Conservation (phyloP, 2,888 invertebrate genomes). For the Orchesellides sinensis region DNA sequence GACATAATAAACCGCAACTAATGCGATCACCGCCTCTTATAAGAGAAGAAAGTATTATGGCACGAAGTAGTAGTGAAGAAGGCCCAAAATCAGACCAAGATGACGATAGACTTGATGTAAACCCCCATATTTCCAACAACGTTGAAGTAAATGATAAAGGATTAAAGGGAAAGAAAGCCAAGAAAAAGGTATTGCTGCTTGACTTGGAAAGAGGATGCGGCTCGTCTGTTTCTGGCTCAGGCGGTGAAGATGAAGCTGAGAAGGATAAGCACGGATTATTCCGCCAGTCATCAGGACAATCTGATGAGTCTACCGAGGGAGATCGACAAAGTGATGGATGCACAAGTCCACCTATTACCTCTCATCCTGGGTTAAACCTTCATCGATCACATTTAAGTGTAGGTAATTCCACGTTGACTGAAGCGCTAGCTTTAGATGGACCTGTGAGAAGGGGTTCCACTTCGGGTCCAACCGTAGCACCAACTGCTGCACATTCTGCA, state of each 20-base stretch:
- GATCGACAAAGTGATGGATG: constrained; percentile 55
- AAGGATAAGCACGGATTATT: constrained; percentile 65
- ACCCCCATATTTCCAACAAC: not conserved
- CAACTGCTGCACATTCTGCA: constrained; percentile 48
- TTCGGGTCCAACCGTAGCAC: constrained; percentile 27
- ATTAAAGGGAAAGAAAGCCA: not conserved
- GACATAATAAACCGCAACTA: constrained; percentile 39
- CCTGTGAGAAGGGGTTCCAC: constrained; percentile 33
- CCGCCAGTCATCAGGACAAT: constrained; percentile 73
- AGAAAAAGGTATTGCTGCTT: constrained; percentile 55
- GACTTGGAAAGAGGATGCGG: constrained; percentile 60
- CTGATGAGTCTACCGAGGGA: constrained; percentile 72
- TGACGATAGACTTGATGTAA: constrained; percentile 29
- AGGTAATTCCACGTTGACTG: constrained; percentile 53
- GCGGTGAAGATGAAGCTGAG: constrained; percentile 59
- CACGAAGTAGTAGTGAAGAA: constrained; percentile 66
- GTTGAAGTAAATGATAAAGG: constrained; percentile 14
- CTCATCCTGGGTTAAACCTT: constrained; percentile 9
- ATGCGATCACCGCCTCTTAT: constrained; percentile 52
- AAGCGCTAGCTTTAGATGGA: constrained; percentile 59
- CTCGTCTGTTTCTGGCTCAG: constrained; percentile 52
- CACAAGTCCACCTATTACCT: constrained; percentile 54
- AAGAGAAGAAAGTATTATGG: constrained; percentile 52
- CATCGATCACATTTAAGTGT: constrained; percentile 48
- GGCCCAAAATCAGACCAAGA: constrained; percentile 54